Base-by-base conservation (phyloP, 2,113 vertebrate species). In the Phoenicopterus ruber region DNA sequence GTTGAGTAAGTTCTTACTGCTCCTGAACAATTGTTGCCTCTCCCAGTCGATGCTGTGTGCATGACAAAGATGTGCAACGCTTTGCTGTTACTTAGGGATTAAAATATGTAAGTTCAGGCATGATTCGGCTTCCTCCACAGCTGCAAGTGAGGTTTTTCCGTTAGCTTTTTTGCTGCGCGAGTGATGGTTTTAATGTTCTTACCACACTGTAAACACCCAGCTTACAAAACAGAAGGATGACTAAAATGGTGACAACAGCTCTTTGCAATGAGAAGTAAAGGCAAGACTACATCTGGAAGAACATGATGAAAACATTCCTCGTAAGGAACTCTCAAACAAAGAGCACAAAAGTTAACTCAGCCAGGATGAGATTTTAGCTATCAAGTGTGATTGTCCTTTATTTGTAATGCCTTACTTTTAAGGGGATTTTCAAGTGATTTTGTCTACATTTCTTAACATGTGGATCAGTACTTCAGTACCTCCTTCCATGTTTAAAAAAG, bases 181-280 rank as follows among this genome's bases (percentile, higher is more conserved):
- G 94, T 22, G 3, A 92, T 92, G 95, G 80, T 90, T 96, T 94
- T 85, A 92, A 91, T 94, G 55, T 89, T 82, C 82, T 96, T 67
- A 86, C 80, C 93, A 69, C 88, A 47, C 52, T 83, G 93, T 90
- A 97, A 97, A 97, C 92, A 97, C 59, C 52, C 83, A 94, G 65
- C 57, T 95, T 96, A 90, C 96, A 92, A 95, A 96, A 96, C 86
- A 84, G 80, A 86, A 58, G 65, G 71, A 72, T 96, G 96, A 91
- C 87, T 94, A 86, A 93, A 96, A 82, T 16, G 29, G 61, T 95
- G 96, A 96, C 91, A 95, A 44, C 69, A 94, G 61, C 63, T 57
- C 77, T 90, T 90, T 82, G 85, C 82, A 96, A 67, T 71, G 79
- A 73, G 63, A 77, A 76, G 55, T 34, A 44, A 70, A 73, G 82